phyloP scores from a whole-genome alignment of 1,140 invertebrate genomes.

The Matsumurasca onukii region DNA sequence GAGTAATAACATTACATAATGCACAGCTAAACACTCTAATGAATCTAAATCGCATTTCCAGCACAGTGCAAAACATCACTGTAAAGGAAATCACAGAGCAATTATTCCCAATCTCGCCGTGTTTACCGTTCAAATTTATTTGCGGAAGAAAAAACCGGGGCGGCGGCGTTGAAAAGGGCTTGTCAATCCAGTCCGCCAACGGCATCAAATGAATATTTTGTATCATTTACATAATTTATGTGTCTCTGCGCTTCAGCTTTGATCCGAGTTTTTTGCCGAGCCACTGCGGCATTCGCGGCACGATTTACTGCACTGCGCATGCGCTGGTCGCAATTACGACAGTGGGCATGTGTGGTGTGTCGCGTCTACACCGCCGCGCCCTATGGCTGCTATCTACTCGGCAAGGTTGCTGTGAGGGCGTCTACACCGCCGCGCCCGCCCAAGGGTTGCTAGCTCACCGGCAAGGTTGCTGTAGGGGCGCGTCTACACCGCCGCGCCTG shows the following conservation, averaged over 20 bases:
- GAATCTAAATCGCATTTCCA: not conserved
- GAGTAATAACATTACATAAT: no score
- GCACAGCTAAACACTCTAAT: not conserved
- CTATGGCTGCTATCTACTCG: no score
- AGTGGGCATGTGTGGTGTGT: no score
- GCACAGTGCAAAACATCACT: not conserved
- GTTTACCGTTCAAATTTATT: constrained; percentile 6
- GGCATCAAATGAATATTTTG: constrained; percentile 25
- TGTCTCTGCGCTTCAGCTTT: constrained; percentile 21
- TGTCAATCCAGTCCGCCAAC: constrained; percentile 18
- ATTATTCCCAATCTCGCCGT: no score
- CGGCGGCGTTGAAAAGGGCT: not conserved
- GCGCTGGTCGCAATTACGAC: no score
- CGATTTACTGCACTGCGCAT: constrained; percentile 14
- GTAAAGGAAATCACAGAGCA: not conserved
- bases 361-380: no score
- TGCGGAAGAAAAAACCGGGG: not conserved
- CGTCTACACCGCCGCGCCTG: no score
- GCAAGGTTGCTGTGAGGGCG: no score
- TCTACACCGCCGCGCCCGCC: no score
- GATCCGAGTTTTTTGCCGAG: constrained; percentile 18
- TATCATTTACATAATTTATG: constrained; percentile 28
- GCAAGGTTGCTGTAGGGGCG: no score
- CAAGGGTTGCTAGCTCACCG: no score
- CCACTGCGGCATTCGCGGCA: constrained; percentile 16